Conservation (phyloP, 2,797 vertebrate genomes). For the Pipistrellus pygmaeus region DNA sequence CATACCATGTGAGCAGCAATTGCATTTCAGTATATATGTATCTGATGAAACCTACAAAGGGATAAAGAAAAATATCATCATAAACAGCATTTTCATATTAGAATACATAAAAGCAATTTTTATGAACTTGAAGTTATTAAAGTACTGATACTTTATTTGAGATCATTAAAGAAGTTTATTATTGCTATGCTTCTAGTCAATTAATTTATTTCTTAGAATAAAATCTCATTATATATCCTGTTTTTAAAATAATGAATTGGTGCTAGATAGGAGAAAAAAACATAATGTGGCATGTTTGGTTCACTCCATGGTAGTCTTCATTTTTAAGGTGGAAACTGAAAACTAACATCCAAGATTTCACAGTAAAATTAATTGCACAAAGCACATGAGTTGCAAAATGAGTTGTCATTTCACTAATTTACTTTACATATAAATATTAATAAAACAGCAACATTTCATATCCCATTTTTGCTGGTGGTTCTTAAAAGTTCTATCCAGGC, state of each 20-base stretch:
- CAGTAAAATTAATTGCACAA: constrained; percentile 48
- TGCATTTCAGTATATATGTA: not conserved
- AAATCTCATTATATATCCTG: not conserved
- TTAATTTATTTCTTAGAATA: constrained; percentile 36
- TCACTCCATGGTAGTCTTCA: not conserved
- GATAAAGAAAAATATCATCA: not conserved
- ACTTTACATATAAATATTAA: constrained; percentile 16
- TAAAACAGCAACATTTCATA: not conserved
- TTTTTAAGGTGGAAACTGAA: not conserved
- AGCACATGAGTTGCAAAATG: constrained; percentile 18
- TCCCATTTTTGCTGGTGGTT: not conserved
- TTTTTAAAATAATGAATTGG: not conserved
- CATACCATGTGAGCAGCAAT: not conserved
- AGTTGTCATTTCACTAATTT: constrained; percentile 37
- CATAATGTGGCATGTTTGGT: not conserved
- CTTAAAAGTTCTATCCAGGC: not conserved
- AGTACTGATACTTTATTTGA: not conserved
- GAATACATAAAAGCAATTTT: not conserved
- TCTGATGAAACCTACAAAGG: not conserved
- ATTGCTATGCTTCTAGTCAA: not conserved
- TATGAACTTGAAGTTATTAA: constrained; percentile 16
- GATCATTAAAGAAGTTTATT: constrained; percentile 6
- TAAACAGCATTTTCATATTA: not conserved
- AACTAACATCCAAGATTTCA: not conserved
- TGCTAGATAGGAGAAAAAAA: not conserved